Percentiles rank a stretch among this genome's conserved stretches.
phyloP scores from a whole-genome alignment of 2,113 vertebrate species.

The Thinocorus orbignyianus region DNA sequence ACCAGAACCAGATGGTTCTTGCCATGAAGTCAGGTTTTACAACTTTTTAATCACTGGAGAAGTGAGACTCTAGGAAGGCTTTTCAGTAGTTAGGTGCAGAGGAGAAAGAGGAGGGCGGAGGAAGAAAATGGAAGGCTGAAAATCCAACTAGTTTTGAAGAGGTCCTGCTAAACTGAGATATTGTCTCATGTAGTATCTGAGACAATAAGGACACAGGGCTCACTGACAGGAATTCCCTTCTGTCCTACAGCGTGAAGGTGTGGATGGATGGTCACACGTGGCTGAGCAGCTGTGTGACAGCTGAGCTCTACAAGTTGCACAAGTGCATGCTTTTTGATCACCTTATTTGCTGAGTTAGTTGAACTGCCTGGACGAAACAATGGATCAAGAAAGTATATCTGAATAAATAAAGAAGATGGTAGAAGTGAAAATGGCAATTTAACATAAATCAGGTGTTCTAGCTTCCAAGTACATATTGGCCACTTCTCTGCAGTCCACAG shows the following conservation, averaged over 20 bases:
- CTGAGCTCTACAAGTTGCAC: background rate
- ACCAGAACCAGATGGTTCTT: background rate
- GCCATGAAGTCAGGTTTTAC: background rate
- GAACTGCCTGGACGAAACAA: background rate
- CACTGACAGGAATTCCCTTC: background rate
- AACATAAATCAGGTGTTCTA: background rate
- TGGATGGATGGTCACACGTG: accelerated
- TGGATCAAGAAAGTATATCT: background rate
- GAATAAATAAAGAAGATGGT: background rate
- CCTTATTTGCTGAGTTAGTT: background rate
- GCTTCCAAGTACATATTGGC: background rate
- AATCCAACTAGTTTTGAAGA: background rate
- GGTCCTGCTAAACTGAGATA: background rate
- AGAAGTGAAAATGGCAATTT: background rate
- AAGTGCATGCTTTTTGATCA: background rate
- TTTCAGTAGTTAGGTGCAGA: background rate
- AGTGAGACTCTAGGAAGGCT: background rate
- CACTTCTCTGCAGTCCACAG: background rate
- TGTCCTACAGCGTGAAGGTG: background rate
- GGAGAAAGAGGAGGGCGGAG: background rate
- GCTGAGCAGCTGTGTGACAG: background rate
- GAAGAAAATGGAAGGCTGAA: background rate
- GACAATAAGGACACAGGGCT: background rate
- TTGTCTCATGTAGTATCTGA: background rate
- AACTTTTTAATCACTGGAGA: background rate